Evolutionary conservation across 2,797 vertebrate species (phyloP).

Genomic region (Morus bassanus): DNA sequence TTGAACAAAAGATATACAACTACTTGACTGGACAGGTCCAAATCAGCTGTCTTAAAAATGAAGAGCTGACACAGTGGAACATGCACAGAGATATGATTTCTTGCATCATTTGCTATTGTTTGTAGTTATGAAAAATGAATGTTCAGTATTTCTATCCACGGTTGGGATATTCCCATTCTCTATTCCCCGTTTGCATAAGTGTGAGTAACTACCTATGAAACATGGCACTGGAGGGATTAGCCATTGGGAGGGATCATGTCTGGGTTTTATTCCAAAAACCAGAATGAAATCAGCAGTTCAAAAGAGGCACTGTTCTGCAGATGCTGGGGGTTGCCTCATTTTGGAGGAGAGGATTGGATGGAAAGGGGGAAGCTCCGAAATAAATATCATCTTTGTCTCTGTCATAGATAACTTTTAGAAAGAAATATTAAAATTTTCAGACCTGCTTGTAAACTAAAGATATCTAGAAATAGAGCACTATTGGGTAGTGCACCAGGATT

Average conservation of each 20-base stretch:
- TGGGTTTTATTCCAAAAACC: neutral
- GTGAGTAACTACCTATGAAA: neutral
- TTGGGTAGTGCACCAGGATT: neutral
- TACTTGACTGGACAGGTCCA: neutral
- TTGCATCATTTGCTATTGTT: neutral
- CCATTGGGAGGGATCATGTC: neutral
- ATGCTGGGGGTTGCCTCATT: neutral
- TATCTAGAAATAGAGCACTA: neutral
- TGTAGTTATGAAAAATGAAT: neutral
- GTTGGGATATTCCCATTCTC: neutral
- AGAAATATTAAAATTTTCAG: neutral
- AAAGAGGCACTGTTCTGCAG: neutral
- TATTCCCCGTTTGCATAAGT: neutral
- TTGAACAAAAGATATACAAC: neutral
- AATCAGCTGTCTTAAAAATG: neutral
- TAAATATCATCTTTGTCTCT: neutral
- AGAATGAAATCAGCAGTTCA: neutral
- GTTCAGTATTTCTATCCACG: neutral
- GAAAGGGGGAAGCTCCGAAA: neutral
- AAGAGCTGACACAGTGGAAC: neutral
- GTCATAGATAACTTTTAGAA: neutral
- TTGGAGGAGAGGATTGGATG: neutral
- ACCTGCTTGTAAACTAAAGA: neutral
- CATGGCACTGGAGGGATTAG: neutral
- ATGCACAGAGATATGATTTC: neutral